Base-by-base conservation (phyloP, 2,888 invertebrate genomes). In the Hanleya hanleyi region DNA sequence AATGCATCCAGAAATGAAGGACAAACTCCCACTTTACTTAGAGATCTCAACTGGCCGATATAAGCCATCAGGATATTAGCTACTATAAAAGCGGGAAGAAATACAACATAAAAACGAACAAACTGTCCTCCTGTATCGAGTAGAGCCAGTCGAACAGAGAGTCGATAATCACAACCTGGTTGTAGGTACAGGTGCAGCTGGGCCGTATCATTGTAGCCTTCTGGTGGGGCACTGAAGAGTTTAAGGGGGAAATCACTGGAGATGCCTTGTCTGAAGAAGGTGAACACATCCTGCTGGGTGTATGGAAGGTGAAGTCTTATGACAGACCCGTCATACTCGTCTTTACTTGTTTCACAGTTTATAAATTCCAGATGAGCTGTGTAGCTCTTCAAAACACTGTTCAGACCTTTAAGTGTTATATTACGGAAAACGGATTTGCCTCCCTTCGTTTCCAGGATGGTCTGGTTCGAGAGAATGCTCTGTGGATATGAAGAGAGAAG, bases 71-170 rank as follows among this genome's bases (percentile, higher is more conserved):
- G 73, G 18, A 88, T 35, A 7, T 83, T 80, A 22, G 81, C 82
- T n/a, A 85, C 82, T 69, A 94, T 88, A 87, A 95, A 94, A 0
- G 94, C 93, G 0, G 94, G 91, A 7, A 96, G 83, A 78, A 94
- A 91, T 1, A 94, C 92, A 0, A 93, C 91, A 87, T 94, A 95
- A 88, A 94, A 93, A 47, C 94, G 92, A 1, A 93, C 93, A 38
- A 95, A 88, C 84, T 95, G 94, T 15, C 57, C 57, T 32, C 22
- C 15, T 29, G 12, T 29, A 9, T 57, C 57, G 15, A 57, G 29
- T 29, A 57, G 22, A 15, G 12, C 32, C 29, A 26, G 22, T 26
- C 29, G 22, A 26, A 57, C 29, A 57, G 57, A 57, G 15, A 89
- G 78, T 70, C 81, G 81, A 75, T 89, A 89, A 35, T 81, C 77